Evolutionary conservation across 2,113 vertebrate genomes (phyloP), one percentile per base, ranked within the genome.

Genomic region (Calypte anna): DNA sequence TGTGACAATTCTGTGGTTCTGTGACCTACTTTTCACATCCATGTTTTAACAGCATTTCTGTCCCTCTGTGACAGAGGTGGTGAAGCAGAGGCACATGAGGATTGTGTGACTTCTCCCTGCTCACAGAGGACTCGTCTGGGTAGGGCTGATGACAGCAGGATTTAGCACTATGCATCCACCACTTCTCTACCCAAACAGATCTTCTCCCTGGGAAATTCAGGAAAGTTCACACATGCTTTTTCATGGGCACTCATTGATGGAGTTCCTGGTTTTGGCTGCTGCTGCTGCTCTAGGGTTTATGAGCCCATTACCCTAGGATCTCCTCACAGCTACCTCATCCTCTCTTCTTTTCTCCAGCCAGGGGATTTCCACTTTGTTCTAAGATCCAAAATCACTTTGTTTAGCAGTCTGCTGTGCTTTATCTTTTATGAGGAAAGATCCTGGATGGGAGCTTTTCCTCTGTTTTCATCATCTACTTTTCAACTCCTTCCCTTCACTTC

Each of bases 291-390:
- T 79, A 54, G 86, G 46, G 44, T 84, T 86, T 68, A 59, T 54
- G 77, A 94, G 77, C 54, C n/a, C 58, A 38, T 12, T 50, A 72
- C 62, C 27, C 81, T 22, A 46, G 54, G 79, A 80, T 86, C 75
- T 95, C 68, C 82, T 88, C 77, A 31, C 59, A 91, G 55, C 68
- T 84, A 82, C 90, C 30, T 93, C 74, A 92, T 46, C 14, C 16
- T 88, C 61, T 82, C 77, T 77, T 92, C 84, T 88, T 88, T 94
- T 87, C 81, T 91, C 43, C 54, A 91, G 91, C 81, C 77, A 94
- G 92, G 92, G 91, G 78, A 79, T 92, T 95, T 95, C 95, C 92
- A 86, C 54, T 78, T 28, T 69, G 59, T 40, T 86, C 46, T 68
- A 54, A 84, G 77, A 91, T 79, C 70, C 48, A 54, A 84, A 57